These are phyloP conservation scores for Halocynthia roretzi DNA, from an alignment of 23 tunicate genomes.

Conservation along the genomic window DNA sequence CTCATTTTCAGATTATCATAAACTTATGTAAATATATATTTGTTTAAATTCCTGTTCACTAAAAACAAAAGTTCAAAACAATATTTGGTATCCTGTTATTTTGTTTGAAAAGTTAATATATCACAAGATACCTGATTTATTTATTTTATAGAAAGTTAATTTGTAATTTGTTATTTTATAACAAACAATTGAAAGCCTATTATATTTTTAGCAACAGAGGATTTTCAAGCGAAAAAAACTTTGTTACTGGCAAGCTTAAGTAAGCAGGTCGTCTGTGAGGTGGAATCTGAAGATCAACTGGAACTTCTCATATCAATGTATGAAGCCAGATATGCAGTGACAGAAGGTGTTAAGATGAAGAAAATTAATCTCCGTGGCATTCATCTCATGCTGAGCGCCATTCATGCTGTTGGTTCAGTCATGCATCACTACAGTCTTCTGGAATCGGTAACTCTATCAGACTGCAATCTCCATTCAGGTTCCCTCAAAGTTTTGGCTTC, in stretches of 20 bases:
- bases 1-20: no score
- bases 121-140: no score
- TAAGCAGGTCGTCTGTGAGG: neutral
- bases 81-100: neutral
- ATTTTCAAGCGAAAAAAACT: neutral
- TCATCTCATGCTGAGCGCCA: neutral
- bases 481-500: conserved; percentile 1
- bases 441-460: neutral
- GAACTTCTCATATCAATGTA: conserved; percentile 1
- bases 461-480: conserved; percentile 2
- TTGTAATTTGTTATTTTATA: no score
- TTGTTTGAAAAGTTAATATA: no score
- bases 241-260: neutral
- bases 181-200: neutral
- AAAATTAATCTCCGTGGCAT: neutral
- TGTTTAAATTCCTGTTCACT: no score
- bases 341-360: neutral
- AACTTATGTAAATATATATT: no score
- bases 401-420: conserved; percentile 1
- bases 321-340: conserved; percentile 5
- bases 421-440: neutral
- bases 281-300: neutral
- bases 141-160: no score
- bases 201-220: neutral
- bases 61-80: no score